Conservation (phyloP, 2,797 vertebrate genomes). For the Enteromius treurensis region DNA sequence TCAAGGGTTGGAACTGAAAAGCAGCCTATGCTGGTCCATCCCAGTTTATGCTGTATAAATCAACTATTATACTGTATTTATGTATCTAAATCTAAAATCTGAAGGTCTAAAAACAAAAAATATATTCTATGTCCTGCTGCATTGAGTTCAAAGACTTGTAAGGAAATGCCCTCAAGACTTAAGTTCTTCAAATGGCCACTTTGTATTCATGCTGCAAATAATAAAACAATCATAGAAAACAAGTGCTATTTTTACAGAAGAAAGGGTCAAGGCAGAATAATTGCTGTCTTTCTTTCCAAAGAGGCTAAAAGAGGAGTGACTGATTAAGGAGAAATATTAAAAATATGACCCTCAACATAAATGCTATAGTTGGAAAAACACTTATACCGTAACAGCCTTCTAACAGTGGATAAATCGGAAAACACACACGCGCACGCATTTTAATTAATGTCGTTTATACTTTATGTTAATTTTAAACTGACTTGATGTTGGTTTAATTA, state of each 20-base stretch:
- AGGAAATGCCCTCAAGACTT: not conserved
- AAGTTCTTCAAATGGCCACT: conserved; percentile 26
- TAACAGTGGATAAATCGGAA: not conserved
- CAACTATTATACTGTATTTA: not conserved
- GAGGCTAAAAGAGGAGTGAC: conserved; percentile 37
- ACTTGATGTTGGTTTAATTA: not conserved
- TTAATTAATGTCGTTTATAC: not conserved
- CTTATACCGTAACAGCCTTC: not conserved
- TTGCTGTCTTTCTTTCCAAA: conserved; percentile 43
- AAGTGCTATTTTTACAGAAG: conserved; percentile 15
- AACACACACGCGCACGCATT: not conserved
- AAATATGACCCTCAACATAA: conserved; percentile 32
- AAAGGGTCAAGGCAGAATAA: conserved; percentile 21
- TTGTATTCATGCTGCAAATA: conserved; percentile 36
- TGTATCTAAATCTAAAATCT: not conserved
- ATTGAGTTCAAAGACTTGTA: not conserved
- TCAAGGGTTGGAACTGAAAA: not conserved
- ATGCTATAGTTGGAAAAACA: conserved; percentile 13
- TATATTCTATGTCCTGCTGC: not conserved
- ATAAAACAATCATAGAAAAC: conserved; percentile 36
- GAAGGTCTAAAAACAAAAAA: not conserved
- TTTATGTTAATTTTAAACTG: conserved; percentile 4
- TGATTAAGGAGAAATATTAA: conserved; percentile 31
- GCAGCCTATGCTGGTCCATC: not conserved
- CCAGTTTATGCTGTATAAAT: not conserved